Evolutionary conservation across 2,888 invertebrate species (phyloP), one percentile per base, ranked within the genome.

Genomic region (Stegana nigrithorax): DNA sequence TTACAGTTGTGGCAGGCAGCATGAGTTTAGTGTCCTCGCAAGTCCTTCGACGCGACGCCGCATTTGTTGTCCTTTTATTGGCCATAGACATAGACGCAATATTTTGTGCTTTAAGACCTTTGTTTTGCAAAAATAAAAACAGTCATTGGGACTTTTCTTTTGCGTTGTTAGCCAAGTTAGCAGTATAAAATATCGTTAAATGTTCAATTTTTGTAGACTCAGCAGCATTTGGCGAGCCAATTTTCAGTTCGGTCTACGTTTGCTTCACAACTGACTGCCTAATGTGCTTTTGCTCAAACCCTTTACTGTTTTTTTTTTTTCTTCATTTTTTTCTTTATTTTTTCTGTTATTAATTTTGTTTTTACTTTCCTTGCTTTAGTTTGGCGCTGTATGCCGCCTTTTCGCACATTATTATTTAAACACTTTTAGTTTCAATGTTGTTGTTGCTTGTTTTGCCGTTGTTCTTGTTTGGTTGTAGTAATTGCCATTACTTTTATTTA

Each of bases 351-450:
- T n/a, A 23, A 21, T 21, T 47, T 47, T 6, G 23, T 8, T 8
- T 47, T n/a, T 47, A 3, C n/a, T 47, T n/a, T 23, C 6, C 23
- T 47, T 47, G n/a, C n/a, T 47, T 23, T 47, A 47, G n/a, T 47
- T 23, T 47, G 23, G 21, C 23, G 8, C 23, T 47, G 14, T 8
- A 10, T 12, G 2, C n/a, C n/a, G 10, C 47, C 10, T 1, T 25
- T 5, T 7, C 10, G 7, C 14, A 39, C 39, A 39, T 39, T 39
- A 39, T 53, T 53, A 32, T 53, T 53, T 32, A 53, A 53, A 14
- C 32, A 53, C 53, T 53, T 53, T 53, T 53, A 26, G 53, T 53
- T 53, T 53, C 53, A 53, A 29, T 39, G 10, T 8, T 36, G 10
- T 14, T 36, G 36, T 8, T 36, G 39, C 39, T 39, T n/a, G n/a